phyloP scores from a whole-genome alignment of 92 coral and sea anemone species.

The Meandrina meandrites region DNA sequence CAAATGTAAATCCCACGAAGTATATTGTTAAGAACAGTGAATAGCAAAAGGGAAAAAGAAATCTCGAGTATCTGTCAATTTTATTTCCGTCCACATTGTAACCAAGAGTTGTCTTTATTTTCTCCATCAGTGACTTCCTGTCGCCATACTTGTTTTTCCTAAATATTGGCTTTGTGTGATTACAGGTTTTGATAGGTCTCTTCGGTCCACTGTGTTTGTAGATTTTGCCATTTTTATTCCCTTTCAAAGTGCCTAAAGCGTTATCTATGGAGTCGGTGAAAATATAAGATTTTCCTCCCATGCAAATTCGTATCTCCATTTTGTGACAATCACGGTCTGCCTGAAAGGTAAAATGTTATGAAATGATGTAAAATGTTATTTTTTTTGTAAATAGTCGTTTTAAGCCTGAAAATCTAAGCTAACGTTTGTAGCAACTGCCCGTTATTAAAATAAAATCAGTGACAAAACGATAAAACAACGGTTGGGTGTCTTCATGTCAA shows the following conservation, averaged over 20 bases:
- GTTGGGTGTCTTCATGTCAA: no score
- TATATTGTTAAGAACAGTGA: constrained; percentile 64
- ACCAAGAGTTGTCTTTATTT: constrained; percentile 55
- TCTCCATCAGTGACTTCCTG: constrained; percentile 34
- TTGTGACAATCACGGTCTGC: constrained; percentile 45
- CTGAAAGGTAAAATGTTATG: constrained; percentile 9
- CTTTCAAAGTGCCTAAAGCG: constrained; percentile 22
- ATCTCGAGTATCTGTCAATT: constrained; percentile 74
- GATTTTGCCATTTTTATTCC: constrained; percentile 51
- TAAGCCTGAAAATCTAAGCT: neutral
- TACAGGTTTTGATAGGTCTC: constrained; percentile 63
- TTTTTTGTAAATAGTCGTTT: neutral
- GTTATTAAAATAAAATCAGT: no score
- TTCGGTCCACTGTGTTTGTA: constrained; percentile 41
- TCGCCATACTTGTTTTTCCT: constrained; percentile 34
- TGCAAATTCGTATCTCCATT: constrained; percentile 76
- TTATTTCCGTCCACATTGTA: constrained; percentile 64
- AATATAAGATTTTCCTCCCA: constrained; percentile 78
- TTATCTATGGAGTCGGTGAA: constrained; percentile 68
- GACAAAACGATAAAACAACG: no score
- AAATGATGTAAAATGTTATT: no score
- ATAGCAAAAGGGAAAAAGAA: constrained; percentile 74
- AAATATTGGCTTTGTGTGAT: constrained; percentile 70
- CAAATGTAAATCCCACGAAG: constrained; percentile 41
- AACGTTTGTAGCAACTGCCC: no score